Percentiles rank a stretch among this genome's conserved stretches.
Conservation (phyloP, 2,113 vertebrate species). For the Colossoma macropomum region DNA sequence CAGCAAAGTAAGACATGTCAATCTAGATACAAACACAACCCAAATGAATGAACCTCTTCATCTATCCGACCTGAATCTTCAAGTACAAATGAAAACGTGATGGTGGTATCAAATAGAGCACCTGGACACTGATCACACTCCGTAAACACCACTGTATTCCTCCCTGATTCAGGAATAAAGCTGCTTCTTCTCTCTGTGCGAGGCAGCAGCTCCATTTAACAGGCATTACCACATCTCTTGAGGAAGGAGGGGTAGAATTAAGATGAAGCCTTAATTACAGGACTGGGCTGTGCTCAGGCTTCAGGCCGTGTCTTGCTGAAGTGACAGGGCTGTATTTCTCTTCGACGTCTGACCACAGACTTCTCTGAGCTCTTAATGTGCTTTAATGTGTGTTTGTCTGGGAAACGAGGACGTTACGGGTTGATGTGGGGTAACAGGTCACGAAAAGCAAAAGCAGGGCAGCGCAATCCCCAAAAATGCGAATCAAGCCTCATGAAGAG, state of each 20-base stretch:
- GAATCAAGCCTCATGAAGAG: neutral
- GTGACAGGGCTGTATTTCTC: constrained; percentile 22
- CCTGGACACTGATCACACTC: neutral
- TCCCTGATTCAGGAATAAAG: neutral
- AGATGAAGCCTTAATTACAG: constrained; percentile 55
- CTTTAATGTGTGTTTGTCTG: constrained; percentile 20
- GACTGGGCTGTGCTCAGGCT: constrained; percentile 27
- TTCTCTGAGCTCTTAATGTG: neutral
- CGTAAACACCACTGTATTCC: neutral
- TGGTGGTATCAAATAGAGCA: neutral
- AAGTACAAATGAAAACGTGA: constrained; percentile 2
- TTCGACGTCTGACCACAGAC: neutral
- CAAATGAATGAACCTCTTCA: neutral
- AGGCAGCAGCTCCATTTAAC: constrained; percentile 38
- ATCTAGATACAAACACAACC: neutral
- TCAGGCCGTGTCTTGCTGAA: constrained; percentile 10
- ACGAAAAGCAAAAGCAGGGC: neutral
- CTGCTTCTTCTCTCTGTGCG: neutral
- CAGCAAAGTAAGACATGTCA: neutral
- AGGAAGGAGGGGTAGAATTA: constrained; percentile 27
- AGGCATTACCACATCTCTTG: constrained; percentile 21
- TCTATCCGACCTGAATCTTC: neutral
- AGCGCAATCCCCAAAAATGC: neutral
- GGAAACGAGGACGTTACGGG: neutral
- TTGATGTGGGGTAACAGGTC: neutral